phyloP scores from a whole-genome alignment of 2,113 vertebrate genomes.

The Panthera tigris region DNA sequence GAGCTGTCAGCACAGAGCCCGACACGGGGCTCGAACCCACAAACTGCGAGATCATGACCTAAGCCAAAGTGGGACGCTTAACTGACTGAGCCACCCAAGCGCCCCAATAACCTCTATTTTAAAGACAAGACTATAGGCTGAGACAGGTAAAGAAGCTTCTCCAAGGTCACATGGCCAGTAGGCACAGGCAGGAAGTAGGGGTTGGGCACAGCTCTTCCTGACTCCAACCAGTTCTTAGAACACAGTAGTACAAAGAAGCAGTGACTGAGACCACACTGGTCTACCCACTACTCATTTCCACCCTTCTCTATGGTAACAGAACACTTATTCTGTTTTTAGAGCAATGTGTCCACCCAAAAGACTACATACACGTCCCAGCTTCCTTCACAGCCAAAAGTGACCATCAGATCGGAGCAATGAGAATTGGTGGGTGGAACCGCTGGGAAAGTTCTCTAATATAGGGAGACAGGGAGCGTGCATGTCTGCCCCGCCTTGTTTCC shows the following conservation, averaged over 20 bases:
- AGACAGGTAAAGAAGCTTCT: not conserved
- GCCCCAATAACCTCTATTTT: not conserved
- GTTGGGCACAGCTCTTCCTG: not conserved
- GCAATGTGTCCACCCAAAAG: not conserved
- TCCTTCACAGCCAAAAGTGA: not conserved
- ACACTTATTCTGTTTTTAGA: not conserved
- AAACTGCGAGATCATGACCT: too few species aligned
- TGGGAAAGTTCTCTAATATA: not conserved
- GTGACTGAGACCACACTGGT: not conserved
- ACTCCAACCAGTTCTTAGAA: not conserved
- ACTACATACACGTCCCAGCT: not conserved
- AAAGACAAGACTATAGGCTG: not conserved
- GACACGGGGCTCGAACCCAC: too few species aligned
- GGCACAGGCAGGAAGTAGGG: not conserved
- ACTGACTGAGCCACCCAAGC: too few species aligned
- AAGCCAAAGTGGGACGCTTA: too few species aligned
- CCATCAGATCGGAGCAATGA: not conserved
- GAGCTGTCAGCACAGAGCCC: too few species aligned
- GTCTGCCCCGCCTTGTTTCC: not conserved
- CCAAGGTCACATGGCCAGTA: not conserved
- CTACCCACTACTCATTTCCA: not conserved
- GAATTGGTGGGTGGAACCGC: not conserved
- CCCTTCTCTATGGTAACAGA: not conserved
- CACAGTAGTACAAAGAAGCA: not conserved
- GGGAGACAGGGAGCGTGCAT: not conserved